Base-by-base conservation (phyloP, 2,888 invertebrate genomes). In the Campaea margaritaria region DNA sequence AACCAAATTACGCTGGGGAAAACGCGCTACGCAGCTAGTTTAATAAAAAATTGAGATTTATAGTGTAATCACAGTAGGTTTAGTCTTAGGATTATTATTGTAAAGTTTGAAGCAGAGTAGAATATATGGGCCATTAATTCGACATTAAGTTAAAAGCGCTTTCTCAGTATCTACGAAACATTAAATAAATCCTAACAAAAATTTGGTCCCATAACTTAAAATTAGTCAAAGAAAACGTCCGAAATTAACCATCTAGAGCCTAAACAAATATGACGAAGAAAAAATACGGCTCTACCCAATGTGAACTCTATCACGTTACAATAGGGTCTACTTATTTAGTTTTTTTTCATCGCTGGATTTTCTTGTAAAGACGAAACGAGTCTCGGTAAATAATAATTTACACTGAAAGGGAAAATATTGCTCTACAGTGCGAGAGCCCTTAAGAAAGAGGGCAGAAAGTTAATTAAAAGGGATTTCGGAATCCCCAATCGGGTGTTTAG, bases 301-400 rank as follows among this genome's bases (percentile, higher is more conserved):
- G 14, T 47, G 14, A 3, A 43, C 47, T 43, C 12, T 56, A 44
- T 7, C 5, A 13, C 51, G 13, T 0, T 14, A 21, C 28, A 2
- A 38, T 55, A 61, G 11, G 47, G 60, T 46, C 31, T 42, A 55
- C 15, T 56, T 3, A 7, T 10, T 31, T 16, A 10, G 44, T 15
- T 21, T 15, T 10, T 42, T 50, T 41, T 39, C 12, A 15, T 42
- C 28, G 9, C 28, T 42, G 38, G 31, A 53, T 11, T 54, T 50
- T 50, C 34, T 55, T 62, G 45, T 72, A 65, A 71, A 67, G 64
- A 65, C 62, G 67, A 58, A 64, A 62, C 55, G 62, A 64, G 52
- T 56, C 49, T 63, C 64, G 39, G 65, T 72, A 67, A 68, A 73
- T 71, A 70, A 70, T 67, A 67, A 70, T 70, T 70, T 70, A 66